Evolutionary conservation across 1,140 invertebrate genomes (phyloP), one percentile per base, ranked within the genome.

Genomic region (Zaprionus camerounensis): DNA sequence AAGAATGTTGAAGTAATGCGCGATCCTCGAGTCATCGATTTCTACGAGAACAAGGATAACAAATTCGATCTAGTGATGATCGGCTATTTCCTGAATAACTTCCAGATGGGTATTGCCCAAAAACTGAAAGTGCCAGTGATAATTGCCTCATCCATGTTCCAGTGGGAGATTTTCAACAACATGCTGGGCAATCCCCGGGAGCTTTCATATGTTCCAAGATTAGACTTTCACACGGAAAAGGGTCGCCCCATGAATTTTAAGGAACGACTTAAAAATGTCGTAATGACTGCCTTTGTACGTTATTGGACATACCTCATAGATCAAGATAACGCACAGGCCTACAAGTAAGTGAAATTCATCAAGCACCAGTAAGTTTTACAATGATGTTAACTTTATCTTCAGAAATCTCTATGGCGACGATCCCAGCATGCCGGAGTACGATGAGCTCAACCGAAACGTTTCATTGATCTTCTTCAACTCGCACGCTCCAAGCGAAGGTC

Each of bases 31-130:
- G 75, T 91, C 2, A 49, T 5, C 2, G 61, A 66, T 15, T 65
- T 91, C 3, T 87, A 85, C 17, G 70, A 76, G 1, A 80, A 91
- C 22, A 71, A 65, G 34, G 78, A 62, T 17, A 86, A 82, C 13
- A 71, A 79, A 28, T 91, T 85, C 28, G 81, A 91, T 64, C 28
- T 92, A 5, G 72, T 82, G 2, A 71, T 91, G 20, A 44, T 80
- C 3, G 91, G 90, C 1, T 87, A 64, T 36, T 85, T 88, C 31
- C 20, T 91, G 13, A 92, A 91, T 31, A 64, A 67, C 20, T 92
- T 69, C 11, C 72, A 84, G 15, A 64, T 91, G 2, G 86, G 72
- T 0, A 71, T 91, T 5, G 83, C 78, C 0, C 71, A 73, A 4
- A 91, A 91, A 51, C 65, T 92, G 6, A 88, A 85, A 2, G 84